Evolutionary conservation across 2,888 invertebrate species (phyloP), one percentile per base, ranked within the genome.

Genomic region (Mimachlamys varia): DNA sequence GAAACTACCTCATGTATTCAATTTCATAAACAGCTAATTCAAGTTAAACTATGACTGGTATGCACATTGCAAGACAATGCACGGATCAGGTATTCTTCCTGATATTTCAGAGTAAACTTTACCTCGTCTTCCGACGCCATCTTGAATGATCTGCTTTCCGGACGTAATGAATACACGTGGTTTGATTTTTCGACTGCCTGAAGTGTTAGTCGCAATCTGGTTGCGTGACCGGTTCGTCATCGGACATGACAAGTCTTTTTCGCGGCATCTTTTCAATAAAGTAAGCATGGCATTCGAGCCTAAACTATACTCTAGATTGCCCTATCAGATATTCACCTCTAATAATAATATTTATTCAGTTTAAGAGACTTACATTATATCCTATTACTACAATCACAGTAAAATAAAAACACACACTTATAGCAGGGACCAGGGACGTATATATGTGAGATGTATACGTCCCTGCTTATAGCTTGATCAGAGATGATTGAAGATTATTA

Each of bases 41-140:
- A 12, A 27, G 33, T 12, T 33, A 76, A 7, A 27, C 76, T 76
- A 13, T 4, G 27, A 76, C 33, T 33, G 33, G 33, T 33, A 22
- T 76, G 76, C 27, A 76, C 27, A 27, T 5, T 2, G 0, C 17
- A 10, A 33, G 27, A 33, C 7, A 76, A 76, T 76, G 76, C 76
- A 76, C 10, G 33, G 12, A 33, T 12, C 13, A 76, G 33, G 3
- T 15, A 76, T 76, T 76, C 27, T 27, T 33, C 76, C 27, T 27
- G 33, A 13, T 33, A 76, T 76, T 7, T 33, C 62, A 22, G 33
- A 33, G 76, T 76, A 76, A n/a, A 15, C 27, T 76, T 76, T 76
- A 76, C 76, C 76, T 76, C 76, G 33, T 76, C 76, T 76, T 76
- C 76, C 27, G 76, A 76, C 76, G 76, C 76, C 76, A 76, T 76